Base-by-base conservation (phyloP, 2,888 invertebrate species). In the Zhuqinia jingwanae region DNA sequence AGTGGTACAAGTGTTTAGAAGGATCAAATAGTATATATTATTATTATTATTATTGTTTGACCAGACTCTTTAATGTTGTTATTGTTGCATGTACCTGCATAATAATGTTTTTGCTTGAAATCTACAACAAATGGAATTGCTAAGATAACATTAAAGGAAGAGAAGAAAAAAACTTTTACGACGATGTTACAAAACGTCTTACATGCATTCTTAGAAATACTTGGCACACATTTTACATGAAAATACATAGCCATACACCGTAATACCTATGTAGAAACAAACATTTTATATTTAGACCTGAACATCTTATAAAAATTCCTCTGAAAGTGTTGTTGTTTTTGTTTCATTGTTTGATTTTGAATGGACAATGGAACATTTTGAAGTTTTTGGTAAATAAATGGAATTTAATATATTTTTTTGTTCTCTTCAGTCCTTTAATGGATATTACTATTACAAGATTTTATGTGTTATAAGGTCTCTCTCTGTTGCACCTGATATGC, bases 21-120 rank as follows among this genome's bases (percentile, higher is more conserved):
- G 60, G 75, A 85, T 80, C 85, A 85, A 85, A 85, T 79, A 85
- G n/a, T n/a, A n/a, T n/a, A n/a, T n/a, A n/a, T n/a, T n/a, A n/a
- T n/a, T 85, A 85, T 36, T 36, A n/a, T 85, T 70, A 30, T 68
- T 25, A 68, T 73, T 60, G 60, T 81, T 73, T 78, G 78, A 30
- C 58, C 73, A 81, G 0, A 50, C 63, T 80, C 20, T 25, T 36
- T 36, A 45, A 17, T 68, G 42, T 73, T 73, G 60, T 63, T 63
- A 25, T 70, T 70, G 36, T 53, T 68, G 53, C 60, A 73, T 81
- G 70, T 75, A 63, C 82, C 75, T 82, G 82, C 82, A 76, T 82
- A 82, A 82, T 70, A 70, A 81, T 81, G 58, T 10, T 65, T 27
- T 81, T 53, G 30, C 45, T 53, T 53, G 53, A 75, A 75, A 70